Conservation (phyloP, 2,113 vertebrate species). For the Pygoscelis antarcticus region DNA sequence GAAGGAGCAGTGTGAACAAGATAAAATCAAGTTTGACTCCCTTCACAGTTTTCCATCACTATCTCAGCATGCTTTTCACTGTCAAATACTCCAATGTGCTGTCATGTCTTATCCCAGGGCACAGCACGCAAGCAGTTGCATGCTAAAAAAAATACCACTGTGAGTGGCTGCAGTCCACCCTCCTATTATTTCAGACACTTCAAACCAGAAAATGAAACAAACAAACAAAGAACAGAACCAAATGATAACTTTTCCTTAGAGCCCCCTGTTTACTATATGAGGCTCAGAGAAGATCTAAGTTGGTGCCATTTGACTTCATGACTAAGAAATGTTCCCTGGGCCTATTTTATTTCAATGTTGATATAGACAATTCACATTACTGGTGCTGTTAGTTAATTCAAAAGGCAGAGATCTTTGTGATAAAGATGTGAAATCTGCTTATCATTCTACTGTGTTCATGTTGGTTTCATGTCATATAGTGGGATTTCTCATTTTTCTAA, state of each 20-base stretch:
- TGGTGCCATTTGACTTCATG: not conserved
- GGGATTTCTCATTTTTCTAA: not conserved
- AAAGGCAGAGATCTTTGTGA: not conserved
- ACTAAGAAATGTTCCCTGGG: not conserved
- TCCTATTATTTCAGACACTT: not conserved
- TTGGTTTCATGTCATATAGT: not conserved
- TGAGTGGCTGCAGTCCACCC: not conserved
- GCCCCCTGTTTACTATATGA: not conserved
- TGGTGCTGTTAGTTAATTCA: not conserved
- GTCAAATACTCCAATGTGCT: not conserved
- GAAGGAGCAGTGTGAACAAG: not conserved
- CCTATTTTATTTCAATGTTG: not conserved
- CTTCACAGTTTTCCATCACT: not conserved
- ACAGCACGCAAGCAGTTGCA: not conserved
- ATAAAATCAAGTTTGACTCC: not conserved
- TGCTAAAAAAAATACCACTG: not conserved
- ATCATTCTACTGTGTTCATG: not conserved
- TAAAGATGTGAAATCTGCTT: not conserved
- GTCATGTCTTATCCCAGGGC: not conserved
- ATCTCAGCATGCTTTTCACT: not conserved
- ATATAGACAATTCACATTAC: not conserved
- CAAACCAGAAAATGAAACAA: not conserved
- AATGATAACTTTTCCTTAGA: not conserved
- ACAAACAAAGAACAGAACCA: not conserved
- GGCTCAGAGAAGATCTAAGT: not conserved